Evolutionary conservation across 2,797 vertebrate genomes (phyloP).

Genomic region (Crenuchus spilurus): DNA sequence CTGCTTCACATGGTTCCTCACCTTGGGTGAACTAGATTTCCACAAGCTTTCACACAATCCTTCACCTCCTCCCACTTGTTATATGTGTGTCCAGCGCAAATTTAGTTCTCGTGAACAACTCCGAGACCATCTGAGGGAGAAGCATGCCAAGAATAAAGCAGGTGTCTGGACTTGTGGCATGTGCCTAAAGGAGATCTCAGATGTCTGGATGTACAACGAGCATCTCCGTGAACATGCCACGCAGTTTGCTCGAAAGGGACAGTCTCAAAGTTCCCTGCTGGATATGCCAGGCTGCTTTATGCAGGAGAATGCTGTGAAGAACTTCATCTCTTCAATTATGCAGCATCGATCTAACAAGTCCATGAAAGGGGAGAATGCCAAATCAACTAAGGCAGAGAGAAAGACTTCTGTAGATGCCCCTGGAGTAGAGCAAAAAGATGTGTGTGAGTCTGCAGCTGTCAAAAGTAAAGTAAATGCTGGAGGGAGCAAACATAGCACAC

Average conservation of each 20-base stretch:
- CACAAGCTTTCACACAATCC: slow-evolving; percentile 96
- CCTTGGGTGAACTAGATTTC: slow-evolving; percentile 91
- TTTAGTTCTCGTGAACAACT: slow-evolving; percentile 95
- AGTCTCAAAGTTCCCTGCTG: slow-evolving; percentile 84
- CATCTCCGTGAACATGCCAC: slow-evolving; percentile 94
- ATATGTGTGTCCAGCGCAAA: slow-evolving; percentile 97
- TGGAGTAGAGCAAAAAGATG: slow-evolving; percentile 69
- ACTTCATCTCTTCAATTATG: slow-evolving; percentile 88
- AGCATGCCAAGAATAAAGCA: slow-evolving; percentile 90
- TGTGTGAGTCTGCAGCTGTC: slow-evolving; percentile 65
- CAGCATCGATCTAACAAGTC: slow-evolving; percentile 80
- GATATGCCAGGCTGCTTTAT: slow-evolving; percentile 83
- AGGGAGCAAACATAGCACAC: slow-evolving; percentile 69
- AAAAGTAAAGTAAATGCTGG: slow-evolving; percentile 70
- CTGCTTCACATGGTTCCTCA: slow-evolving; percentile 95
- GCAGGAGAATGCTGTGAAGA: slow-evolving; percentile 84
- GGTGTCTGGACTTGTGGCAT: slow-evolving; percentile 98
- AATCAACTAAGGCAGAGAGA: slow-evolving; percentile 67
- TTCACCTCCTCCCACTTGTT: slow-evolving; percentile 94
- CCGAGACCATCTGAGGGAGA: slow-evolving; percentile 92
- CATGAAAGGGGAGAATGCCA: slow-evolving; percentile 67
- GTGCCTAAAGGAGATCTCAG: slow-evolving; percentile 95
- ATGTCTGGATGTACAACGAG: slow-evolving; percentile 99
- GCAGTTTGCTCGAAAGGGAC: slow-evolving; percentile 91
- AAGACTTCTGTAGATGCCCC: slow-evolving; percentile 61